Evolutionary conservation across 1,140 invertebrate genomes (phyloP).

Genomic region (Panagrolaimus sp.): DNA sequence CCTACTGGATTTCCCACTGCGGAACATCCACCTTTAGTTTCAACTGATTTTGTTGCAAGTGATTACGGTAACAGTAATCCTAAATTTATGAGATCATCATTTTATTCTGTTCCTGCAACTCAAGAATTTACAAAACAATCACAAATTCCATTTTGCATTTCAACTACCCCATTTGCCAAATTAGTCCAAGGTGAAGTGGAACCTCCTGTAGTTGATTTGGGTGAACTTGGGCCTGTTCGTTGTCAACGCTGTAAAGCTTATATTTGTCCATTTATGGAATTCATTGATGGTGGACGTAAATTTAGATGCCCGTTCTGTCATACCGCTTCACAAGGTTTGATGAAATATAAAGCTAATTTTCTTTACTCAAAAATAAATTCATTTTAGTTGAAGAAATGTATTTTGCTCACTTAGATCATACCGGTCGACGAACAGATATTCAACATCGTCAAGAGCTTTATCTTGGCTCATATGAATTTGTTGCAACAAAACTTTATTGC

Average conservation of each 20-base stretch:
- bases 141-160: conserved; percentile 82
- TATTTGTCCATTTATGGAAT: conserved; percentile 98
- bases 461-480: conserved; percentile 89
- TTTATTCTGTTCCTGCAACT: conserved; percentile 88
- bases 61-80: conserved; percentile 89
- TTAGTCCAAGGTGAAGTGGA: conserved; percentile 66
- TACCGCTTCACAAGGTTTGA: conserved; percentile 73
- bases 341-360: neutral
- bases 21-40: conserved; percentile 81
- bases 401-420: conserved; percentile 96
- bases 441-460: conserved; percentile 88
- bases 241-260: conserved; percentile 97
- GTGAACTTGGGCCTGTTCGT: conserved; percentile 83
- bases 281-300: conserved; percentile 87
- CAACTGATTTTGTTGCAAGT: conserved; percentile 82
- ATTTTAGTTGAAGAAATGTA: conserved; percentile 82
- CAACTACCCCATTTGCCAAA: conserved; percentile 83
- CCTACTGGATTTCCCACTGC: conserved; percentile 67
- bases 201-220: conserved; percentile 81
- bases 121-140: conserved; percentile 91
- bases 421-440: conserved; percentile 81
- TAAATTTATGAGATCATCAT: conserved; percentile 79
- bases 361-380: conserved; percentile 15
- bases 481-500: conserved; percentile 95
- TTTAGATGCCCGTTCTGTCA: conserved; percentile 95